Conservation (phyloP, 2,797 vertebrate genomes). For the Carcharodon carcharias region DNA sequence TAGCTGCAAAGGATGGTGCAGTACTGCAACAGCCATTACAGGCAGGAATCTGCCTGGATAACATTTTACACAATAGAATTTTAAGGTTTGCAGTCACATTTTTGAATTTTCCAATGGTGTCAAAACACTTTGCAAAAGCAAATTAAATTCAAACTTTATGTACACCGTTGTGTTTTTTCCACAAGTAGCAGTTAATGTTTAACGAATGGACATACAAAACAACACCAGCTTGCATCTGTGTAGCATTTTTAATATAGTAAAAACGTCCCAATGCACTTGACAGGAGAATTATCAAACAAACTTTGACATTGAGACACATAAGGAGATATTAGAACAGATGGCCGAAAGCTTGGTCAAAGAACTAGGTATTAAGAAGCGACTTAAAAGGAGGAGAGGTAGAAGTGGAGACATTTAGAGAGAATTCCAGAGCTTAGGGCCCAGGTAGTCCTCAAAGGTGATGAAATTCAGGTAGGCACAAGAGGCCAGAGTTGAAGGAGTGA, state of each 20-base stretch:
- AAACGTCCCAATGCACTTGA: neutral
- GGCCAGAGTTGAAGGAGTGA: neutral
- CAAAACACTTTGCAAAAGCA: neutral
- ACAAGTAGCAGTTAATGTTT: neutral
- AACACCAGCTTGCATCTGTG: neutral
- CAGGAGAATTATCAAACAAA: neutral
- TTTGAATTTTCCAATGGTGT: neutral
- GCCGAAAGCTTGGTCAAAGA: neutral
- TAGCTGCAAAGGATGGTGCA: neutral
- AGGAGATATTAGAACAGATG: neutral
- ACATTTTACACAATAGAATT: neutral
- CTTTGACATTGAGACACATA: neutral
- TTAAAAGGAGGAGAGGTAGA: neutral
- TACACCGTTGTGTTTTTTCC: neutral
- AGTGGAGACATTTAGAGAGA: neutral
- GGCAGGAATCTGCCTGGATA: neutral
- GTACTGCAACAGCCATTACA: neutral
- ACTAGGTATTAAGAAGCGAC: neutral
- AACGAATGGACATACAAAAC: neutral
- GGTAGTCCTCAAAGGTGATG: neutral
- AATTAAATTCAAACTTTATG: neutral
- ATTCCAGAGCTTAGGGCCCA: neutral
- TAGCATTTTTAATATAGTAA: neutral
- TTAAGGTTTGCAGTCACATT: neutral
- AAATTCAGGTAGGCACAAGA: neutral